A percentile compares a stretch with the other conserved stretches of the same genome.
phyloP scores from a whole-genome alignment of 2,797 vertebrate genomes.

The Tympanoctomys barrerae region DNA sequence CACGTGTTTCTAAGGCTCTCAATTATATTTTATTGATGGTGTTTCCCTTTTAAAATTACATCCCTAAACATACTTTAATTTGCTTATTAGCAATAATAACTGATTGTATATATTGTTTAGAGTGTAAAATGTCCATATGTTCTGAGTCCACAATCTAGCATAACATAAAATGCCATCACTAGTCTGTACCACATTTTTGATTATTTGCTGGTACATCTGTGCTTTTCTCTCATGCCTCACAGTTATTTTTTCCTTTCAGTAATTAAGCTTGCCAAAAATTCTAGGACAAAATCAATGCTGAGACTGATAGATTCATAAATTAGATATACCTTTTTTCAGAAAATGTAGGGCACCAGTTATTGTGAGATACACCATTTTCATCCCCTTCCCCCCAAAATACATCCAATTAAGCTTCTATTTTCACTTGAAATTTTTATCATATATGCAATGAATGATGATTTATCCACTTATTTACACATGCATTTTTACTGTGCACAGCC shows the following conservation, averaged over 20 bases:
- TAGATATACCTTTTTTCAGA: neutral
- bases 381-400: neutral
- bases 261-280: neutral
- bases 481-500: neutral
- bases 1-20: neutral
- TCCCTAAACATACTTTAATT: neutral
- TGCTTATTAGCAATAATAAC: neutral
- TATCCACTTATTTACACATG: neutral
- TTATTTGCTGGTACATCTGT: neutral
- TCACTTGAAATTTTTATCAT: neutral
- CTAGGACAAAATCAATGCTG: neutral
- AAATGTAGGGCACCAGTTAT: neutral
- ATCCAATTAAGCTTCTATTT: slow-evolving; percentile 26
- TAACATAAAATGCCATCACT: neutral
- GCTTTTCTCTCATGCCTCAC: neutral
- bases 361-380: neutral
- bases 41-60: neutral
- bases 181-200: neutral
- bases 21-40: neutral
- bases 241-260: neutral
- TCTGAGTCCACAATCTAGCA: neutral
- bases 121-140: neutral
- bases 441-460: neutral
- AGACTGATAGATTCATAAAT: neutral
- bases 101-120: neutral